Percentiles rank a stretch among this genome's conserved stretches.
Evolutionary conservation across 2,888 invertebrate species (phyloP).

Genomic region (Calameuta filiformis): DNA sequence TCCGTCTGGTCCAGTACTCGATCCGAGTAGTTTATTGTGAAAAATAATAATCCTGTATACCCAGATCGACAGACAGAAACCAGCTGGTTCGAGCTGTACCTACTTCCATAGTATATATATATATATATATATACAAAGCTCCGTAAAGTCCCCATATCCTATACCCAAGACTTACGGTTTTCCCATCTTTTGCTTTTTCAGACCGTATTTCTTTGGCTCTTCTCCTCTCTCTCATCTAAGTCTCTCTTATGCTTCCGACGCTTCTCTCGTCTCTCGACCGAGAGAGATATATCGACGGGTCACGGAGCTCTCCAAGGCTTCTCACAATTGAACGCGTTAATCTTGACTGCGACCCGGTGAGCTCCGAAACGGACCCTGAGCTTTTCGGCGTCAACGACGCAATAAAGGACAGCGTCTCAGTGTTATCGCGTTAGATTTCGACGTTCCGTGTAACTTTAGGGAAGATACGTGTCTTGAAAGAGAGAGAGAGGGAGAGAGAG

Average conservation of each 20-base stretch:
- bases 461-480: background rate
- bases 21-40: background rate
- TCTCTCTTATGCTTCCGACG: background rate
- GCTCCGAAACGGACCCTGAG: too few species aligned
- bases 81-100: background rate
- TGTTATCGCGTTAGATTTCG: background rate
- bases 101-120: background rate
- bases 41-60: background rate
- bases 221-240: background rate
- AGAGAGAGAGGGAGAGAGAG: background rate
- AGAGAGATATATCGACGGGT: background rate
- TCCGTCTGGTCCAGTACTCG: background rate
- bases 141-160: background rate
- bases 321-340: background rate
- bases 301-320: background rate
- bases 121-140: background rate
- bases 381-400: too few species aligned
- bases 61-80: background rate
- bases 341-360: background rate
- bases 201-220: constrained; percentile 15
- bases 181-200: background rate
- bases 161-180: background rate
- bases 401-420: background rate
- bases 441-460: background rate
- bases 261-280: background rate